Evolutionary conservation across 2,113 vertebrate species (phyloP).

Genomic region (Eira barbara): DNA sequence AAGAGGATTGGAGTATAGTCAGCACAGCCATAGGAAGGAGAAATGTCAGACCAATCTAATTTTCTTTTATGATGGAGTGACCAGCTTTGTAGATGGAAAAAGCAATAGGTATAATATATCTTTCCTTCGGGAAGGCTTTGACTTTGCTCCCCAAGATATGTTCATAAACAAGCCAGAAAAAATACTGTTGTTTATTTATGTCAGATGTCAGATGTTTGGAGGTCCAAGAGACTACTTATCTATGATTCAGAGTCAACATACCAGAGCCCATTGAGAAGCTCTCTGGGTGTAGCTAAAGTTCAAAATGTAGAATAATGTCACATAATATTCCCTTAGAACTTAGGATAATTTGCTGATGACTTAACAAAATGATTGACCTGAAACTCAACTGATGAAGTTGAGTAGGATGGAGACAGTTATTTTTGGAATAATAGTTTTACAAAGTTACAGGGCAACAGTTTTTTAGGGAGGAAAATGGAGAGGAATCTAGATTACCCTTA

Average conservation of each 20-base stretch:
- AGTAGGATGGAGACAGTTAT: neutral
- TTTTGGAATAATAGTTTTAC: neutral
- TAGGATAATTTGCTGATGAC: neutral
- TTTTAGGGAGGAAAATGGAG: neutral
- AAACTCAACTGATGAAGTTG: neutral
- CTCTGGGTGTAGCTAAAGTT: constrained; percentile 16
- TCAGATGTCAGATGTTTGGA: constrained; percentile 61
- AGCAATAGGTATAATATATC: constrained; percentile 63
- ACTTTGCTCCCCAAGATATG: constrained; percentile 47
- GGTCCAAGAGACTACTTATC: constrained; percentile 31
- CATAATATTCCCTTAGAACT: neutral
- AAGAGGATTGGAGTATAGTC: constrained; percentile 3
- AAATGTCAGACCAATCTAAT: constrained; percentile 50
- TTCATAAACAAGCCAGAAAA: constrained; percentile 67
- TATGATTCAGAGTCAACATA: constrained; percentile 49
- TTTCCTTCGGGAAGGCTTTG: constrained; percentile 62
- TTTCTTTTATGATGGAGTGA: constrained; percentile 66
- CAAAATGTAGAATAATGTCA: neutral
- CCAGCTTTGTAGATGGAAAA: constrained; percentile 63
- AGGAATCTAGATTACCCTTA: neutral
- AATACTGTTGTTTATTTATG: constrained; percentile 63
- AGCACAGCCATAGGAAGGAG: neutral
- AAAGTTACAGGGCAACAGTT: neutral
- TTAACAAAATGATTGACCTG: neutral
- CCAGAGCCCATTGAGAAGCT: neutral